These are phyloP conservation scores for Phylloscopus whistleri DNA, from an alignment of 2,113 vertebrate species.

Conservation along the genomic window DNA sequence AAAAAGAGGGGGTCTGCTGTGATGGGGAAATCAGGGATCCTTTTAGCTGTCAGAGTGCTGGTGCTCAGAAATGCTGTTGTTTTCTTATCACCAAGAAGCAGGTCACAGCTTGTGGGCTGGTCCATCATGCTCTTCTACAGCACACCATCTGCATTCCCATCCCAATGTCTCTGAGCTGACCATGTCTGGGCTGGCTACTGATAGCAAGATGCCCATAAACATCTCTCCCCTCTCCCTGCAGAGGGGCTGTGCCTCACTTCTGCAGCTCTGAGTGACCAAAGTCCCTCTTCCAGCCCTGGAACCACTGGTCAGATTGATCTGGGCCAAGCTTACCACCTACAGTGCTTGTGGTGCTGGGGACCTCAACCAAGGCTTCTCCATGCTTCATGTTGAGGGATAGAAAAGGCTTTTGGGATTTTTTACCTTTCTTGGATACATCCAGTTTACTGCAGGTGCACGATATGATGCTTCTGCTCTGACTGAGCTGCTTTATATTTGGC, in stretches of 20 bases:
- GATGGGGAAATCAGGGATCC: neutral
- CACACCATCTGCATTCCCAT: neutral
- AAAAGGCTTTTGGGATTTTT: neutral
- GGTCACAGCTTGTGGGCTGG: neutral
- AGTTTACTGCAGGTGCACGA: neutral
- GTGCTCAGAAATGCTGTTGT: neutral
- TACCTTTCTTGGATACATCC: neutral
- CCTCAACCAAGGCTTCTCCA: neutral
- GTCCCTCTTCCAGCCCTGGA: neutral
- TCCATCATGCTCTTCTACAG: neutral
- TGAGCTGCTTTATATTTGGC: neutral
- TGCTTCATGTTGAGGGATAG: neutral
- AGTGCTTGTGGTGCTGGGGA: neutral
- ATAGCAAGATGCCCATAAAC: neutral
- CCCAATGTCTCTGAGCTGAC: neutral
- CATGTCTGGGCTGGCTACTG: neutral
- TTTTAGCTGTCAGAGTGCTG: neutral
- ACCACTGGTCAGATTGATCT: neutral
- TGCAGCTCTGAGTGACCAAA: neutral
- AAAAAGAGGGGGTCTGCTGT: neutral
- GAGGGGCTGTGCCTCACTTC: neutral
- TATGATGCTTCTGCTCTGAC: neutral
- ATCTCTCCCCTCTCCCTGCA: neutral
- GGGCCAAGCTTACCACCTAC: neutral
- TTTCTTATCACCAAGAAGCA: neutral